Conservation (phyloP, 1,140 invertebrate species). For the Hyles vespertilio region DNA sequence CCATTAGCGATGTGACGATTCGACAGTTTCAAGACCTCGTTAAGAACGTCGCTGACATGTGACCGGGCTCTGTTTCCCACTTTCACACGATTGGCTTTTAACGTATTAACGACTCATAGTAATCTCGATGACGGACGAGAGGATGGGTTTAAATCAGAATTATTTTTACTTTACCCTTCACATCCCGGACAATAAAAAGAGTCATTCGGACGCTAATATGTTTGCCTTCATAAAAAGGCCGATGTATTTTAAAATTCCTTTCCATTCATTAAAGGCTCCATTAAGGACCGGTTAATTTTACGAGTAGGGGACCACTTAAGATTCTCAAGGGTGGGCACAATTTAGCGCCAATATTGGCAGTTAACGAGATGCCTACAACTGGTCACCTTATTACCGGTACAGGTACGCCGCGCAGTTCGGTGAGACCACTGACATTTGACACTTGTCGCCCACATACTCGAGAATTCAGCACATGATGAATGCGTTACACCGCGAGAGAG, state of each 20-base stretch:
- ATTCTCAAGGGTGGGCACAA: constrained; percentile 51
- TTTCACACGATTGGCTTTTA: constrained; percentile 49
- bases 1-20: constrained; percentile 65
- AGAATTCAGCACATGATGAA: constrained; percentile 27
- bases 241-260: constrained; percentile 44
- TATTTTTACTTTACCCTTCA: constrained; percentile 3
- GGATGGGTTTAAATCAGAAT: constrained; percentile 1
- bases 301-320: constrained; percentile 60
- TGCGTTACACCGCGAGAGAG: constrained; percentile 3
- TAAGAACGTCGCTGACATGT: constrained; percentile 40
- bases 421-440: constrained; percentile 16
- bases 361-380: constrained; percentile 18
- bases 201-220: constrained; percentile 2
- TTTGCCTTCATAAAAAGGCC: constrained; percentile 21
- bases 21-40: constrained; percentile 52
- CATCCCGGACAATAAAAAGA: constrained; percentile 6
- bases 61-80: constrained; percentile 29
- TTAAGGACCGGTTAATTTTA: constrained; percentile 63
- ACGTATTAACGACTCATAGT: constrained; percentile 21
- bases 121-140: constrained; percentile 13
- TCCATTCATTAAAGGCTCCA: constrained; percentile 43
- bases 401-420: background rate
- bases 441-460: constrained; percentile 25
- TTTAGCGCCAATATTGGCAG: constrained; percentile 57
- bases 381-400: too few species aligned